phyloP scores from a whole-genome alignment of 2,888 invertebrate species.

The Parochlus steinenii region DNA sequence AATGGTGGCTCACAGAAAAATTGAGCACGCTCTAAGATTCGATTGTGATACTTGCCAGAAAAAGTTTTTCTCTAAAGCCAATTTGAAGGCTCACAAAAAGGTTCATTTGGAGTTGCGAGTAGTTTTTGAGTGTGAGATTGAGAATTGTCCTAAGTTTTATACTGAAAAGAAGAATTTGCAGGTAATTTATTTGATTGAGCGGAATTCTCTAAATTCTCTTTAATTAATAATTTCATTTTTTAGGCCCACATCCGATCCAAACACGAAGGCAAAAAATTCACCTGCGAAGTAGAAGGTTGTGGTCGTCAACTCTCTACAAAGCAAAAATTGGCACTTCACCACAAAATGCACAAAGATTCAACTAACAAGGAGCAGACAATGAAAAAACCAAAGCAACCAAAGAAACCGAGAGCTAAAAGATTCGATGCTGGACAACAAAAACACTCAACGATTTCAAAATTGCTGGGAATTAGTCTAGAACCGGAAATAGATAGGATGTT shows the following conservation, averaged over 20 bases:
- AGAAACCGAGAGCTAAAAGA: slow-evolving; percentile 18
- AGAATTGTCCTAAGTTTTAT: slow-evolving; percentile 31
- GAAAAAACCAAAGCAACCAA: not conserved
- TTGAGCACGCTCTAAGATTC: slow-evolving; percentile 7
- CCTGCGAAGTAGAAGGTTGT: slow-evolving; percentile 27
- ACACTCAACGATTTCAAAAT: slow-evolving; percentile 19
- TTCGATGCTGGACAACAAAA: slow-evolving; percentile 23
- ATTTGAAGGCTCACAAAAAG: slow-evolving; percentile 17
- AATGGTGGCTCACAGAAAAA: slow-evolving; percentile 29
- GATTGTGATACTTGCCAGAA: slow-evolving; percentile 21
- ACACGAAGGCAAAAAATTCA: slow-evolving; percentile 34
- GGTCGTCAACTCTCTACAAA: slow-evolving; percentile 9
- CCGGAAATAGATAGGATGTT: slow-evolving; percentile 20
- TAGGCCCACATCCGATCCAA: slow-evolving; percentile 34
- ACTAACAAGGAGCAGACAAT: slow-evolving; percentile 5
- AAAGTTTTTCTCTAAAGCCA: slow-evolving; percentile 16
- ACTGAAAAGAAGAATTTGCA: slow-evolving; percentile 37
- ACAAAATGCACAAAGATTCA: slow-evolving; percentile 5
- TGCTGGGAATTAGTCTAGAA: slow-evolving; percentile 21
- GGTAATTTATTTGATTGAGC: too few species aligned
- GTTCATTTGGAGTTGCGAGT: slow-evolving; percentile 20
- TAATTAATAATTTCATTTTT: too few species aligned
- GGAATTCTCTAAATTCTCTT: too few species aligned
- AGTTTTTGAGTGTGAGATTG: slow-evolving; percentile 23
- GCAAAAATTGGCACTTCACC: slow-evolving; percentile 8